Evolutionary conservation across 2,888 invertebrate species (phyloP), one percentile per base, ranked within the genome.

Genomic region (Blera fallax): DNA sequence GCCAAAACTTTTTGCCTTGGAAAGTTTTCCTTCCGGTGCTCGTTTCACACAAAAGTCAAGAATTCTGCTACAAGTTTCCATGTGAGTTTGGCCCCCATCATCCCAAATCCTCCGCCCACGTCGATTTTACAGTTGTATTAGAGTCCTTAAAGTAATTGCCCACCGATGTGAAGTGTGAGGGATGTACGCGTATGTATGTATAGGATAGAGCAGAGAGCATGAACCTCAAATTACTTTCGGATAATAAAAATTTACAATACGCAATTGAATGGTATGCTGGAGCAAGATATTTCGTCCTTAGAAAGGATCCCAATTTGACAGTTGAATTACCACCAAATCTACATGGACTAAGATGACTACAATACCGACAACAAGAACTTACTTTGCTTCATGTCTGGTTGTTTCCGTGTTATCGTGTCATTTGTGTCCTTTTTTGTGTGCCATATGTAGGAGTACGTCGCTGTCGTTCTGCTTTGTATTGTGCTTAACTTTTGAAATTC

Each of bases 401-500:
- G 76, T 64, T 56, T 37, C 10, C 43, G 62, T 50, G 56, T 73
- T 62, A 21, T 74, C 45, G 24, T 32, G 50, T 32, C 34, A 14
- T 37, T n/a, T 40, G 60, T 54, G 52, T 76, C 50, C 70, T 56
- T 52, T 77, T 54, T 29, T 29, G n/a, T 29, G 11, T 45, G 40
- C 10, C 60, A 3, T 11, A 16, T 34, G 7, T 32, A 2, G 32
- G 32, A 34, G 7, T 32, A 2, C 21, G 32, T 34, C 24, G 52
- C 29, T 27, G 50, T 43, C 37, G 52, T 73, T 16, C 32, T 24
- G n/a, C 10, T 14, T 18, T 37, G 21, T 64, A 56, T 65, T 72
- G 65, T 50, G 50, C 54, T 74, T 54, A 70, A 70, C 65, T 72
- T 85, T 76, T 10, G 16, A 62, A 72, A 76, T 80, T 80, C 76